Percentiles rank a stretch among this genome's conserved stretches.
Conservation (phyloP, 2,797 vertebrate species). For the Apodemus agrarius region DNA sequence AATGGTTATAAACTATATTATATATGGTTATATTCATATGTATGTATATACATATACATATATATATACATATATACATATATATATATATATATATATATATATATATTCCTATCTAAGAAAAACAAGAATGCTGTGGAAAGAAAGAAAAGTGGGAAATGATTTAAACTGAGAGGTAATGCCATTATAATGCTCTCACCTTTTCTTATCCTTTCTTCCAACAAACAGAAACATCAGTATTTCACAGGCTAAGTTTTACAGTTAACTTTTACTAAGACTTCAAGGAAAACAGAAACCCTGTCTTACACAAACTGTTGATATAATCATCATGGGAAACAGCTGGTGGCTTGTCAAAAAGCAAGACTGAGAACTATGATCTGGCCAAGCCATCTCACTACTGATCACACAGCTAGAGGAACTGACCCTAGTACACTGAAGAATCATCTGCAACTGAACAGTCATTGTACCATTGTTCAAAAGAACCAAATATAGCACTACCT, state of each 20-base stretch:
- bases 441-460: background rate
- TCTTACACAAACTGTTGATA: slow-evolving; percentile 59
- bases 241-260: slow-evolving; percentile 53
- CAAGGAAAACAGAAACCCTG: slow-evolving; percentile 68
- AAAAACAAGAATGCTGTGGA: background rate
- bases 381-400: background rate
- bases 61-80: too few species aligned
- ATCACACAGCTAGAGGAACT: background rate
- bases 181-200: background rate
- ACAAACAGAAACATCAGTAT: slow-evolving; percentile 41
- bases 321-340: background rate
- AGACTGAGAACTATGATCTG: background rate
- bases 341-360: background rate
- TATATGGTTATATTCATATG: background rate
- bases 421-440: background rate
- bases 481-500: background rate
- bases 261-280: slow-evolving; percentile 68
- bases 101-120: background rate
- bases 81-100: background rate
- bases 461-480: background rate
- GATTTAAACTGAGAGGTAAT: background rate
- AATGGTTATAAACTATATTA: background rate
- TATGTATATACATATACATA: too few species aligned
- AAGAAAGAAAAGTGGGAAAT: background rate
- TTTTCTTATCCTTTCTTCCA: background rate